phyloP scores from a whole-genome alignment of 2,797 vertebrate species.

The Protosalanx chinensis region DNA sequence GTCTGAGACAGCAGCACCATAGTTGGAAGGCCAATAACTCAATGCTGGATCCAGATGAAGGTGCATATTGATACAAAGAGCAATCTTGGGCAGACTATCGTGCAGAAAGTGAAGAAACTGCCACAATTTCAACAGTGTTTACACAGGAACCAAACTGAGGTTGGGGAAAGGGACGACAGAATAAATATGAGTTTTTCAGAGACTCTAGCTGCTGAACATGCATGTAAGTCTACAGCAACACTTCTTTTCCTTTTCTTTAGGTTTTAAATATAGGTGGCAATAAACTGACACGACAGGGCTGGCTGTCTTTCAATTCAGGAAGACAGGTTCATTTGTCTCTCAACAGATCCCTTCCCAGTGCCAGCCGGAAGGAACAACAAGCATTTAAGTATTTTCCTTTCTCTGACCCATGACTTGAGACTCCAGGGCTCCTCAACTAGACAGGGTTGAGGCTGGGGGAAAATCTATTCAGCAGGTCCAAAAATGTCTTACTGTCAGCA shows the following conservation, averaged over 20 bases:
- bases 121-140: slow-evolving; percentile 30
- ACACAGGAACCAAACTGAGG: slow-evolving; percentile 33
- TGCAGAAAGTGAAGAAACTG: slow-evolving; percentile 15
- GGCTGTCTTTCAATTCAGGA: slow-evolving; percentile 46
- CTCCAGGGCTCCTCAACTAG: slow-evolving; percentile 31
- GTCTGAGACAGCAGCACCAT: not conserved
- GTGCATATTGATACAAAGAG: not conserved
- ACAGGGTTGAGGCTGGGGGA: slow-evolving; percentile 28
- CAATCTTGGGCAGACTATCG: slow-evolving; percentile 4
- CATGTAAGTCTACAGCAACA: slow-evolving; percentile 47
- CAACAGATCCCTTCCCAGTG: slow-evolving; percentile 54
- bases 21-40: not conserved
- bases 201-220: slow-evolving; percentile 16
- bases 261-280: slow-evolving; percentile 31
- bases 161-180: slow-evolving; percentile 20
- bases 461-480: slow-evolving; percentile 38
- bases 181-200: slow-evolving; percentile 39
- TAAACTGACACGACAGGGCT: slow-evolving; percentile 36
- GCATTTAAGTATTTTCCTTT: slow-evolving; percentile 58
- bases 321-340: slow-evolving; percentile 60
- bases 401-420: slow-evolving; percentile 60
- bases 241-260: slow-evolving; percentile 36
- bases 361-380: slow-evolving; percentile 59
- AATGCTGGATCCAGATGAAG: not conserved
- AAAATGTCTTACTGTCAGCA: slow-evolving; percentile 59